A percentile compares a stretch with the other conserved stretches of the same genome.
These are phyloP conservation scores for Tetramorium alpestre DNA, from an alignment of 1,140 invertebrate genomes.

Conservation along the genomic window DNA sequence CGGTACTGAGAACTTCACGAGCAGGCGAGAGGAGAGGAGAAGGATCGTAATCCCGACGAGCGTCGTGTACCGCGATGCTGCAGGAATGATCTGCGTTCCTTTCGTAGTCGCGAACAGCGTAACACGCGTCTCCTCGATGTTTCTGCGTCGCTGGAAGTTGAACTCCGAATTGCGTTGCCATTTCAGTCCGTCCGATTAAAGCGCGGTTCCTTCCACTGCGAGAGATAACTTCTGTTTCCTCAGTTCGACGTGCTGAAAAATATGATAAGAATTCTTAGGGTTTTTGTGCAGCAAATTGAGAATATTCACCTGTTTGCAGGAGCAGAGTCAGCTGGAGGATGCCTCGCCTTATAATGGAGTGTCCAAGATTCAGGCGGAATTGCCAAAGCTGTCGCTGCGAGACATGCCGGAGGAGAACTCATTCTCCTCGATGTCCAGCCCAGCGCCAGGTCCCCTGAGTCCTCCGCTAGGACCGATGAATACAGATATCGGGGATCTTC, in stretches of 20 bases:
- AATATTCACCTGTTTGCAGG: slow-evolving; percentile 69
- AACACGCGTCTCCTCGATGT: not conserved
- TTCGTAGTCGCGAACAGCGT: not conserved
- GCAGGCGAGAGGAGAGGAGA: no score
- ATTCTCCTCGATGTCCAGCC: slow-evolving; percentile 80
- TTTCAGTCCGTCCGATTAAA: no score
- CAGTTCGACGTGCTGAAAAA: not conserved
- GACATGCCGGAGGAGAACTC: slow-evolving; percentile 81
- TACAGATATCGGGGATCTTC: slow-evolving; percentile 82
- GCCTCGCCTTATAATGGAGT: slow-evolving; percentile 81
- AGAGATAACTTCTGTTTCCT: not conserved
- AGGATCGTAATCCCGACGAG: not conserved
- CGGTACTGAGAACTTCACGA: not conserved
- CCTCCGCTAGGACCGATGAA: slow-evolving; percentile 77
- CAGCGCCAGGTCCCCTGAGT: slow-evolving; percentile 80
- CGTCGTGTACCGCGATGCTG: not conserved
- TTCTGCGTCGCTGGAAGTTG: no score
- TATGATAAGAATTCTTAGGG: not conserved
- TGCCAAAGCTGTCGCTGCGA: slow-evolving; percentile 81
- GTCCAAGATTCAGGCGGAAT: slow-evolving; percentile 76
- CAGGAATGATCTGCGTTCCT: not conserved
- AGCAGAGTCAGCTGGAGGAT: slow-evolving; percentile 77
- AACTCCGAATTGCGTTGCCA: no score
- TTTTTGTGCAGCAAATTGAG: not conserved
- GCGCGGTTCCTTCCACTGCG: not conserved